Evolutionary conservation across 1,140 invertebrate species (phyloP).

Genomic region (Trialeurodes vaporariorum): DNA sequence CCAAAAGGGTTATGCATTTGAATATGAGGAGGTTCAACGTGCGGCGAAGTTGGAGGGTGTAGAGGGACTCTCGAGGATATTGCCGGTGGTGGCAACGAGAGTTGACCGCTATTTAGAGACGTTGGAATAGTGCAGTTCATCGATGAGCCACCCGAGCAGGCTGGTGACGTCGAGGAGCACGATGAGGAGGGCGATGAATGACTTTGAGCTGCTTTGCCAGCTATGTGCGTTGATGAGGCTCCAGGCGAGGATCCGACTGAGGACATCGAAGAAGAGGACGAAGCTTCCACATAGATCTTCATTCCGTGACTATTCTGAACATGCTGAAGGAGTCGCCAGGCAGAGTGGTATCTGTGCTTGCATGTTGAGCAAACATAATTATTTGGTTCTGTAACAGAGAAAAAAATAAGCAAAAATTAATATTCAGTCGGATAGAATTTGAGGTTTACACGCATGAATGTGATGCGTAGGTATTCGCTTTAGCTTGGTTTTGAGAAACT

Average conservation of each 20-base stretch:
- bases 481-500: no score
- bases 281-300: constrained; percentile 73
- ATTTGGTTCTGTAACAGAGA: constrained; percentile 74
- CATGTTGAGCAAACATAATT: constrained; percentile 91
- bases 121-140: constrained; percentile 32
- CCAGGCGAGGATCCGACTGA: constrained; percentile 26
- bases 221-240: constrained; percentile 30
- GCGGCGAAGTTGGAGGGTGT: constrained; percentile 20
- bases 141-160: constrained; percentile 36
- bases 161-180: constrained; percentile 32
- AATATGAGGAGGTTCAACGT: constrained; percentile 26
- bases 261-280: constrained; percentile 37
- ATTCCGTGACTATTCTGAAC: constrained; percentile 87
- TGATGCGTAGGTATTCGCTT: no score
- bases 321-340: constrained; percentile 89
- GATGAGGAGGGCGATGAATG: constrained; percentile 33
- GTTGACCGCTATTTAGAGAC: constrained; percentile 32
- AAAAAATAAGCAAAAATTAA: no score
- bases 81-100: constrained; percentile 39
- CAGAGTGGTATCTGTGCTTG: constrained; percentile 75
- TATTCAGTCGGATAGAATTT: no score
- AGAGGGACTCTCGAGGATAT: constrained; percentile 38
- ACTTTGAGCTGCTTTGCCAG: constrained; percentile 37
- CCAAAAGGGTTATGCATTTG: constrained; percentile 48
- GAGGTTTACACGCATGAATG: no score